phyloP scores from a whole-genome alignment of 2,113 vertebrate species.

The Oryzias javanicus region DNA sequence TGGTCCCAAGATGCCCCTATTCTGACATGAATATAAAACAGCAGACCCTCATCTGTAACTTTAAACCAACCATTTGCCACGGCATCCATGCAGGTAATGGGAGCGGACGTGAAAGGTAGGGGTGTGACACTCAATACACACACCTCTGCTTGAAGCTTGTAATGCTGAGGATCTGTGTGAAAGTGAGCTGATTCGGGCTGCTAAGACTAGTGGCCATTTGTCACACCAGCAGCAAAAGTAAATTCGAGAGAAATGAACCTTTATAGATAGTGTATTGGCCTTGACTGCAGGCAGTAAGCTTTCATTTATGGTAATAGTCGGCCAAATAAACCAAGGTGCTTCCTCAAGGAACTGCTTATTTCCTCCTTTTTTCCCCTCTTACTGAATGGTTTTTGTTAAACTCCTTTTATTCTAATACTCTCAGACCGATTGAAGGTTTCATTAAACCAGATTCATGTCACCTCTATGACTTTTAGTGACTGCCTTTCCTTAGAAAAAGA shows the following conservation, averaged over 20 bases:
- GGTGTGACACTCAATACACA: conserved; percentile 58
- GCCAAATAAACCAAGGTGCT: conserved; percentile 50
- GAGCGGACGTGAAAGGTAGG: conserved; percentile 65
- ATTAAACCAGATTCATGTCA: conserved; percentile 2
- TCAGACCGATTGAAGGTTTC: conserved; percentile 7
- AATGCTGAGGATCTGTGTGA: conserved; percentile 63
- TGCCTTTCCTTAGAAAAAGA: neutral
- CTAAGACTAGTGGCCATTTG: conserved; percentile 57
- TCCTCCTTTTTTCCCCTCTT: conserved; percentile 10
- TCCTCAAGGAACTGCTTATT: conserved; percentile 45
- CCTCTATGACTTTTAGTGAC: conserved; percentile 21
- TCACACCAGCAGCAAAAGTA: conserved; percentile 66
- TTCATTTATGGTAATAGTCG: conserved; percentile 66
- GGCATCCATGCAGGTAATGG: conserved; percentile 70
- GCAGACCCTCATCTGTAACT: conserved; percentile 48
- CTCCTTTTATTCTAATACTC: conserved; percentile 12
- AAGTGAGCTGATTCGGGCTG: conserved; percentile 69
- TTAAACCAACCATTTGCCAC: conserved; percentile 58
- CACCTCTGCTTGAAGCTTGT: conserved; percentile 50
- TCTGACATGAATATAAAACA: conserved; percentile 68
- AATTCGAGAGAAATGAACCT: conserved; percentile 70
- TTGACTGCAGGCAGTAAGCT: conserved; percentile 71
- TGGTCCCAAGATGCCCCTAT: conserved; percentile 26
- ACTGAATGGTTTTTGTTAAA: conserved; percentile 27
- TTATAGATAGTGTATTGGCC: conserved; percentile 71